These are phyloP conservation scores for Leptopilina drosophilae DNA, from an alignment of 2,888 invertebrate genomes.

Conservation along the genomic window DNA sequence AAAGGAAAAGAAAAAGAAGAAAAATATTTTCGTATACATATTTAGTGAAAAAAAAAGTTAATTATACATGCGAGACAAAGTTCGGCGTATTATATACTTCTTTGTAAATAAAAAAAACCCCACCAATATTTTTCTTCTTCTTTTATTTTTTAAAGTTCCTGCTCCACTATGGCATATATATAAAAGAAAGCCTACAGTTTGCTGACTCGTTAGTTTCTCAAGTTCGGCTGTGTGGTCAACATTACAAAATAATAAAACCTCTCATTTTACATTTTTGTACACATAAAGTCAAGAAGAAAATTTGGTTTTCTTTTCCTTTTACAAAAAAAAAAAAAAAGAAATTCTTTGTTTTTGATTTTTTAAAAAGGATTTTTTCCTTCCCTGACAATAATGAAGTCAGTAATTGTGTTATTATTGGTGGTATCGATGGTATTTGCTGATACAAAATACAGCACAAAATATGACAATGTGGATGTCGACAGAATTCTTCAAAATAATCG, in stretches of 20 bases:
- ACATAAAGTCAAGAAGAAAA: too few species aligned
- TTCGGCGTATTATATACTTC: too few species aligned
- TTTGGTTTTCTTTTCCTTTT: too few species aligned
- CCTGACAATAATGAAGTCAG: conserved; percentile 55
- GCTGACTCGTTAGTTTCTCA: conserved; percentile 4
- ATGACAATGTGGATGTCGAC: conserved; percentile 80
- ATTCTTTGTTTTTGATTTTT: background rate
- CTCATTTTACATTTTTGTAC: too few species aligned
- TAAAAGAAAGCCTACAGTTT: conserved; percentile 27
- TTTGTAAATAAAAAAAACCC: background rate
- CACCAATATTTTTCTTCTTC: background rate
- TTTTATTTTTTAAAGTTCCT: background rate
- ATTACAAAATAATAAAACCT: background rate
- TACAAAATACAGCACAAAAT: conserved; percentile 78
- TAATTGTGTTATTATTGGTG: conserved; percentile 62
- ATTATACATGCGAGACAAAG: too few species aligned
- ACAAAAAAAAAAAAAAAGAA: background rate
- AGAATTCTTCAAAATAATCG: conserved; percentile 79
- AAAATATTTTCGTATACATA: too few species aligned
- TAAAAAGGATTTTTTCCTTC: background rate
- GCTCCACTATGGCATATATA: conserved; percentile 19
- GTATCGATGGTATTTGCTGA: conserved; percentile 61
- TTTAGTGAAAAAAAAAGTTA: too few species aligned
- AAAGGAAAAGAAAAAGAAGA: too few species aligned
- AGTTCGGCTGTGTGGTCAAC: conserved; percentile 6